Evolutionary conservation across 1,140 invertebrate genomes (phyloP).

Genomic region (Musca domestica): DNA sequence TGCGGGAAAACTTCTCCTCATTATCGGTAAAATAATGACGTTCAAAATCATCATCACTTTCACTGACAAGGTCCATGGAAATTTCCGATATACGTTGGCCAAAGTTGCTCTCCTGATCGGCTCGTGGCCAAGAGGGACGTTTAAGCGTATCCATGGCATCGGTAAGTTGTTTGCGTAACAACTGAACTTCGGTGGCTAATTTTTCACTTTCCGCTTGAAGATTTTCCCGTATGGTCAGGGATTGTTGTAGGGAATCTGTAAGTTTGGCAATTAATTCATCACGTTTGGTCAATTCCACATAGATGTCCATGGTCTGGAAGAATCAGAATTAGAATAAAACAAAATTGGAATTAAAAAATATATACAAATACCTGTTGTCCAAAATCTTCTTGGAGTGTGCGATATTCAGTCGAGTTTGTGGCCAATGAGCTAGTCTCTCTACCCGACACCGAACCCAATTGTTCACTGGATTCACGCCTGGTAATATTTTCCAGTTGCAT

Average conservation of each 20-base stretch:
- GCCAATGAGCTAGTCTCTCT: constrained; percentile 50
- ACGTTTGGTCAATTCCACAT: constrained; percentile 59
- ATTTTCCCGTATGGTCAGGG: constrained; percentile 59
- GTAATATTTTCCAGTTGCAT: constrained; percentile 54
- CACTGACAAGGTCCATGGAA: constrained; percentile 50
- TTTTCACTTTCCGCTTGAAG: constrained; percentile 61
- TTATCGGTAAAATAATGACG: constrained; percentile 41
- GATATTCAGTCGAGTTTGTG: constrained; percentile 57
- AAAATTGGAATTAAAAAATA: background rate
- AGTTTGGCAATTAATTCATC: constrained; percentile 63
- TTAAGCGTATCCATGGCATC: constrained; percentile 55
- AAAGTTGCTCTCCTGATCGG: constrained; percentile 49
- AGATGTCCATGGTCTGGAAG: constrained; percentile 63
- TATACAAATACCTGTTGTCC: constrained; percentile 43
- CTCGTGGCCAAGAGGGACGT: constrained; percentile 46
- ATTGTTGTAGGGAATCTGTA: constrained; percentile 61
- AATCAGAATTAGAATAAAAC: no score
- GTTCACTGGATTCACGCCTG: constrained; percentile 30
- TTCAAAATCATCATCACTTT: constrained; percentile 49
- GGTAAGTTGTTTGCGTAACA: constrained; percentile 60
- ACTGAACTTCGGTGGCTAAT: constrained; percentile 62
- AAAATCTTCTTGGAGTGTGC: constrained; percentile 55
- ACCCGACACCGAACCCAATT: constrained; percentile 38
- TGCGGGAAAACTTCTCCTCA: constrained; percentile 37
- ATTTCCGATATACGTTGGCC: constrained; percentile 48